Base-by-base conservation (phyloP, 1,140 invertebrate genomes). In the Nixonia krombeini region DNA sequence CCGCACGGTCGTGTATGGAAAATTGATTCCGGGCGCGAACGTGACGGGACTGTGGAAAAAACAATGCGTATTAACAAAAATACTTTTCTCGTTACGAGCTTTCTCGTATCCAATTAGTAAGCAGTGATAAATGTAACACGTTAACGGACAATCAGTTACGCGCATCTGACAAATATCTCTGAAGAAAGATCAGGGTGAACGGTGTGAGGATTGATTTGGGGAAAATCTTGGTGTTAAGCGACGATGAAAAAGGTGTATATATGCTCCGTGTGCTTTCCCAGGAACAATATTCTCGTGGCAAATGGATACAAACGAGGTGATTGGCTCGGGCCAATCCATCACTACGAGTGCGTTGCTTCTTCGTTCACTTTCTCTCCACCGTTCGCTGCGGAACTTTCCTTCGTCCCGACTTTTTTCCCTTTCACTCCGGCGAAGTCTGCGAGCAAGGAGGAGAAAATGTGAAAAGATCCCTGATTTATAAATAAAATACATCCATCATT, bases 261-360 rank as follows among this genome's bases (percentile, higher is more conserved):
- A 8, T 26, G 12, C 12, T 10, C 16, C 16, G 29, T 25, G 16
- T 45, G 21, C 18, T 44, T 55, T 26, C 37, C 15, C 45, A 53
- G 56, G 71, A 74, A 73, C 70, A 78, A 78, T 73, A 76, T 78
- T 78, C 72, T 78, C 70, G 59, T 58, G 58, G 74, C 75, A 78
- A 78, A 78, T 78, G 72, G 75, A 78, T 78, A 78, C 75, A 78
- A 78, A 78, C 72, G 74, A 78, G 74, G 73, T 70, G 75, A 78
- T 78, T 76, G 75, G 73, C 68, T 69, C 46, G 49, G 52, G 40
- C 63, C 74, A 66, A 78, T 78, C 75, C 68, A 78, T 78, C 75
- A 78, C 74, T 23, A 40, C 5, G 37, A 28, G 35, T 59, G 10
- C 17, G 21, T 45, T 40, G 29, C 15, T 49, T 38, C 45, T 29